A percentile compares a stretch with the other conserved stretches of the same genome.
phyloP scores from a whole-genome alignment of 2,888 invertebrate genomes.

The Chymomyza caudatula region DNA sequence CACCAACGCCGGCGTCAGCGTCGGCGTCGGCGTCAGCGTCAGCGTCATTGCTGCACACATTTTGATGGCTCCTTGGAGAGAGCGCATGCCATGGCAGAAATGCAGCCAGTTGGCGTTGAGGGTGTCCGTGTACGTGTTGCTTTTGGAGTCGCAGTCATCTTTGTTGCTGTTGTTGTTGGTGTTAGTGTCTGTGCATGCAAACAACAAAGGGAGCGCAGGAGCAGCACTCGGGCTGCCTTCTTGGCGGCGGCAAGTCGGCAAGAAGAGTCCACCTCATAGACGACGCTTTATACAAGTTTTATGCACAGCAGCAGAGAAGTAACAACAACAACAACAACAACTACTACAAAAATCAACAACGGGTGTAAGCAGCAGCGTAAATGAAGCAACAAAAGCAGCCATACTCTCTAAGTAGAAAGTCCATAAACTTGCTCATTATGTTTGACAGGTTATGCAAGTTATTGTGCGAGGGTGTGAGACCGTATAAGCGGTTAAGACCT shows the following conservation, averaged over 20 bases:
- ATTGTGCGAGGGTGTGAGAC: too few relatives aligned
- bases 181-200: slow-evolving; percentile 52
- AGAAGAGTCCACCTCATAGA: background rate
- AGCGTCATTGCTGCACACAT: slow-evolving; percentile 49
- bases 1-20: slow-evolving; percentile 8
- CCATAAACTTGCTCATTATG: background rate
- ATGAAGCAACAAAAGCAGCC: slow-evolving; percentile 24
- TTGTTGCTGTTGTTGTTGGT: background rate
- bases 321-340: background rate
- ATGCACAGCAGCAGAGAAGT: background rate
- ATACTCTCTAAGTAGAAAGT: background rate
- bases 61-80: slow-evolving; percentile 65
- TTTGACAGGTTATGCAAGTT: too few relatives aligned
- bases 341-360: background rate
- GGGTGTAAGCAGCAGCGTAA: background rate
- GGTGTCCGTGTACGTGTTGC: background rate
- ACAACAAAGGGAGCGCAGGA: slow-evolving; percentile 58
- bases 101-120: slow-evolving; percentile 8
- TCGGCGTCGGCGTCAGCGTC: slow-evolving; percentile 31
- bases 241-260: slow-evolving; percentile 8
- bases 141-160: slow-evolving; percentile 3
- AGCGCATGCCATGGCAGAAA: background rate
- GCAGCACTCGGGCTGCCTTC: slow-evolving; percentile 26
- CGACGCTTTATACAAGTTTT: slow-evolving; percentile 1
- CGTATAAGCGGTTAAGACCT: too few relatives aligned